Base-by-base conservation (phyloP, 2,888 invertebrate genomes). In the Encarsia formosa region DNA sequence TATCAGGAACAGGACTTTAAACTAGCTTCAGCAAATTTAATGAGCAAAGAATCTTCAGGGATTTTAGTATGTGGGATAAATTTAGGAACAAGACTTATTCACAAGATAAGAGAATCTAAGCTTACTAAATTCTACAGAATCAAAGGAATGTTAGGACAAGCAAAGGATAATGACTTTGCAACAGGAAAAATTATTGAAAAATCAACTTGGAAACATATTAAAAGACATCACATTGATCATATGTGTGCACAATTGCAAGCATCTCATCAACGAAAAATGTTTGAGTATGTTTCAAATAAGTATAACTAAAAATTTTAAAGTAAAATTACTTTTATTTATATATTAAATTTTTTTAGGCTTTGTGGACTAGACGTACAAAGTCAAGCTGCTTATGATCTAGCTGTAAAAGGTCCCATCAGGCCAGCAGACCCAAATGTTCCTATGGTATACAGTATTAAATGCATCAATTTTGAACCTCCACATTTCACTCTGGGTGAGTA, bases 331-430 rank as follows among this genome's bases (percentile, higher is more conserved):
- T 24, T 48, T 54, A 31, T 41, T 56, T 47, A 52, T 48, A 13
- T 42, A 29, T 45, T 46, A 46, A 41, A 44, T 48, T 37, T 38
- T 23, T 75, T 49, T 68, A 87, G 87, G 61, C 67, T 85, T 37
- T 81, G 83, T 61, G 93, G 93, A 20, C 82, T 96, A 0, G 85
- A 91, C 68, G 78, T 89, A 56, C 85, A 91, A 64, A 91, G 91
- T 34, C 91, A 97, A 74, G 82, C 86, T 37, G 93, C 93, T 9
- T 98, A 91, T 73, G 91, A 97, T 51, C 66, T 97, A 52, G 95
- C 95, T 6, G 77, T 83, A 1, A 77, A 85, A 70, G 97, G 98
- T 0, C 78, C 86, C 0, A 80, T 96, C 4, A 78, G 94, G 51
- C 94, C 97, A 0, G 76, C 78, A 0, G 74, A 81, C 50, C 79